Evolutionary conservation across 2,113 vertebrate species (phyloP).

Genomic region (Neoarius graeffei): DNA sequence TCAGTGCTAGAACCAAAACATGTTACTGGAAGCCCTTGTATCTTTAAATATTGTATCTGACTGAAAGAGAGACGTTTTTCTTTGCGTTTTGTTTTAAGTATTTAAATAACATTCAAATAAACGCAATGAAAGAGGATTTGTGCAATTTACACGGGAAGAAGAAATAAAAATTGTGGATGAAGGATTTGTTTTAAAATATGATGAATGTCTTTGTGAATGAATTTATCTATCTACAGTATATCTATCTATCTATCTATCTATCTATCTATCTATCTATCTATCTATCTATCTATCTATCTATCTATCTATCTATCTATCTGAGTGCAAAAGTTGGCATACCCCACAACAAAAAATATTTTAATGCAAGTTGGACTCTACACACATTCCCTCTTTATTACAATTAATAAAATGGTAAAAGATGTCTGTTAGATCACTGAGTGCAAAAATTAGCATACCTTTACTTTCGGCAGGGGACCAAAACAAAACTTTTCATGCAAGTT

Average conservation of each 20-base stretch:
- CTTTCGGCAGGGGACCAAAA: too few species aligned
- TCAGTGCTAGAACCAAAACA: neutral
- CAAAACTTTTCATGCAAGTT: too few species aligned
- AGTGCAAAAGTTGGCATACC: neutral
- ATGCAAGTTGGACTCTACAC: too few species aligned
- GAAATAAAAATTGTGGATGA: neutral
- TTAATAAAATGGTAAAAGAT: neutral
- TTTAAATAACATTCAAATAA: neutral
- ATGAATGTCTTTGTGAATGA: neutral
- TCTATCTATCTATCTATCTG: too few species aligned
- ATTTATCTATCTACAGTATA: neutral
- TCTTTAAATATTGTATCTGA: neutral
- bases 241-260: too few species aligned
- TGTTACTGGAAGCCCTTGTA: neutral
- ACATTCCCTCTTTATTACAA: neutral
- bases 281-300: too few species aligned
- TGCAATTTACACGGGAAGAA: neutral
- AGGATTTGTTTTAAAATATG: neutral
- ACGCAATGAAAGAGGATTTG: neutral
- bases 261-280: too few species aligned
- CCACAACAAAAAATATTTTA: neutral
- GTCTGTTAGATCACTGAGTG: too few species aligned
- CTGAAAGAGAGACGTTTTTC: neutral
- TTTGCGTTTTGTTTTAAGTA: neutral
- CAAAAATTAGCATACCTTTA: too few species aligned